Evolutionary conservation across 2,113 vertebrate species (phyloP), one percentile per base, ranked within the genome.

Genomic region (Ploceus nigricollis): DNA sequence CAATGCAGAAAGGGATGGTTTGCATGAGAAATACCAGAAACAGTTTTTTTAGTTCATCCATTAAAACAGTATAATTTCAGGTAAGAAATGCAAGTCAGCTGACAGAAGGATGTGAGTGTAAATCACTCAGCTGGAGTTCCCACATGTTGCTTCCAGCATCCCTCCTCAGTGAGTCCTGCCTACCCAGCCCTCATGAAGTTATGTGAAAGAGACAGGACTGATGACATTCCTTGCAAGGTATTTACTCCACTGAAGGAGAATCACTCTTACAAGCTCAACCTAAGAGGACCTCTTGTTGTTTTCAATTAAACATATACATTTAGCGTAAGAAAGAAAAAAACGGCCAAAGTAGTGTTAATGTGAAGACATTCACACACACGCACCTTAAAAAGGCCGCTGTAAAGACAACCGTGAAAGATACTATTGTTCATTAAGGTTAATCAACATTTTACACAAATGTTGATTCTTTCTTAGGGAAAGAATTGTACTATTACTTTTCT

Each of bases 141-240:
- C 71, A 89, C 3, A 5, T 68, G 25, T 27, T 40, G 30, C 30
- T 80, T 87, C 75, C 48, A 95, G 39, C 4, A 5, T 47, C 15
- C 39, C 56, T 82, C 33, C 54, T 89, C 63, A 51, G 10, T 33
- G 44, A 89, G 40, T 79, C 64, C 25, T 89, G 44, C 40, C 35
- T 64, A 66, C 53, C 72, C 86, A 95, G 72, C n/a, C 82, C 76
- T 64, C 81, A 24, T 0, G 9, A 27, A 93, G 57, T 24, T 89
- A 83, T 30, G 69, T 48, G 64, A 81, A 66, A 82, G 64, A 87
- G 90, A 89, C 92, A 92, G 82, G 95, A 90, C 82, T 69, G 73
- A 93, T 65, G 1, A 70, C 96, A 95, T 96, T 97, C 92, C 93
- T 95, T 64, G 60, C 51, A 78, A 80, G 65, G 39, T 88, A 94